A percentile compares a stretch with the other conserved stretches of the same genome.
phyloP scores from a whole-genome alignment of 2,113 vertebrate species.

The Martes martes region DNA sequence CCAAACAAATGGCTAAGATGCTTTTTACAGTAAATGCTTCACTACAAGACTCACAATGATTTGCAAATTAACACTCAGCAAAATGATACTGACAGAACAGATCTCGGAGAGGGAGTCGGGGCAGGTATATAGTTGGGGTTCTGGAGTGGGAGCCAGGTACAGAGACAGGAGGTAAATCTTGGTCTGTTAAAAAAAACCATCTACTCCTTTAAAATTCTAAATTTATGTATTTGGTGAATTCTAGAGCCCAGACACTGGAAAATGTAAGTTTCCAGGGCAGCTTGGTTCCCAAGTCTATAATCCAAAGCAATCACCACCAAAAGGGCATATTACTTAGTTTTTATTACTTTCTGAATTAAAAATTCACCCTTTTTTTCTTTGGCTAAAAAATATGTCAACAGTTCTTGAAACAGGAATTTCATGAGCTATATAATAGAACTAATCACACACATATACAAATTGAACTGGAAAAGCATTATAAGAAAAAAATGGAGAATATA shows the following conservation, averaged over 20 bases:
- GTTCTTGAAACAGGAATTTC: neutral
- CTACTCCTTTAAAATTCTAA: neutral
- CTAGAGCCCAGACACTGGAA: neutral
- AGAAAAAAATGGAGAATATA: neutral
- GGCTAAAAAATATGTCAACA: neutral
- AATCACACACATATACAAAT: neutral
- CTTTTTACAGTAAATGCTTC: neutral
- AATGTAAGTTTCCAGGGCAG: neutral
- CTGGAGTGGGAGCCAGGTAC: neutral
- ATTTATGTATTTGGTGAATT: neutral
- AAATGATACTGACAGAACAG: neutral
- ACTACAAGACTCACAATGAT: neutral
- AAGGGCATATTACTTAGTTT: neutral
- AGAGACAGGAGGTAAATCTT: neutral
- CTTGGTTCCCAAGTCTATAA: neutral
- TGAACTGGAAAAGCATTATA: neutral
- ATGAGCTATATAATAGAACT: neutral
- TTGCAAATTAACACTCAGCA: conserved; percentile 34
- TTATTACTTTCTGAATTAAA: conserved; percentile 1
- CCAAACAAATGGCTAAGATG: neutral
- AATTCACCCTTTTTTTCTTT: neutral
- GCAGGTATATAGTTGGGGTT: neutral
- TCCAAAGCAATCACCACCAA: neutral
- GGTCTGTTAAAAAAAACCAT: neutral
- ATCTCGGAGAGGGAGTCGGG: neutral